These are phyloP conservation scores for Eciton burchellii DNA, from an alignment of 1,140 invertebrate species.

Conservation along the genomic window DNA sequence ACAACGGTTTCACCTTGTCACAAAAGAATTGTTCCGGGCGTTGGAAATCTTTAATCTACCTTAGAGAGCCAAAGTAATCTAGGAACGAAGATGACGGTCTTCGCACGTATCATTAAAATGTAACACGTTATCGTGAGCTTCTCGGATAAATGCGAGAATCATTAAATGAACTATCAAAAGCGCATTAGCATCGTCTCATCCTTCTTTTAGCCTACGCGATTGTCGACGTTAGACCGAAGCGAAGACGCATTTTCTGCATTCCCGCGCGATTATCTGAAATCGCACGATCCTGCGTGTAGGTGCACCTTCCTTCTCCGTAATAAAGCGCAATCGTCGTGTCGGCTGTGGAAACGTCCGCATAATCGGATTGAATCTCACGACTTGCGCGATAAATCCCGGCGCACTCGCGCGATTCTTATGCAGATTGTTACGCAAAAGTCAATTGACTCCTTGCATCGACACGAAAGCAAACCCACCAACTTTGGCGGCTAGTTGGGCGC, in stretches of 20 bases:
- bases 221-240: background rate
- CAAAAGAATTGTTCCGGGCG: background rate
- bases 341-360: constrained; percentile 24
- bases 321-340: constrained; percentile 4
- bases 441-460: background rate
- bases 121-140: too few relatives aligned
- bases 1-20: constrained; percentile 16
- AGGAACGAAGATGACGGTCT: too few relatives aligned
- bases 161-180: too few relatives aligned
- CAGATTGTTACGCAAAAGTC: background rate
- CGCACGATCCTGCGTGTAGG: background rate
- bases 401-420: background rate
- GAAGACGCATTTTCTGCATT: background rate
- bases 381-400: background rate
- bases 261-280: constrained; percentile 15
- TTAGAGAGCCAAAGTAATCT: too few relatives aligned
- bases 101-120: too few relatives aligned
- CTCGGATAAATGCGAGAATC: too few relatives aligned
- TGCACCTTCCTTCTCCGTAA: background rate
- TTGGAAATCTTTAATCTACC: too few relatives aligned
- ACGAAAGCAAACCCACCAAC: background rate
- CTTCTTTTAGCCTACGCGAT: background rate
- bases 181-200: background rate
- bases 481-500: too few relatives aligned
- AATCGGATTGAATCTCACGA: constrained; percentile 1